phyloP scores from a whole-genome alignment of 2,888 invertebrate species.

The Eupithecia subfuscata region DNA sequence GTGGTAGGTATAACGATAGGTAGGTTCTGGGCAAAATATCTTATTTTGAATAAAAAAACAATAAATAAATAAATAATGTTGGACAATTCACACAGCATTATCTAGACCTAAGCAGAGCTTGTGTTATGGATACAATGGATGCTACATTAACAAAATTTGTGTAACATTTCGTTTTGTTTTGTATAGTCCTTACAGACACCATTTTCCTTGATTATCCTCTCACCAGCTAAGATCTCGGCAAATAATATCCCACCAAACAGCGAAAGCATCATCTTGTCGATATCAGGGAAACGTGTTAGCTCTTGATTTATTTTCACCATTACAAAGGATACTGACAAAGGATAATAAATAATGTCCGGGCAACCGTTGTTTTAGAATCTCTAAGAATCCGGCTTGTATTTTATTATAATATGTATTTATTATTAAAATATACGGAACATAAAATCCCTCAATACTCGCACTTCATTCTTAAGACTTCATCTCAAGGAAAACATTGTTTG shows the following conservation, averaged over 20 bases:
- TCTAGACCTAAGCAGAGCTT: too few relatives aligned
- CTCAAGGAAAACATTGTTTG: slow-evolving; percentile 28
- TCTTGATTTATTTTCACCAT: background rate
- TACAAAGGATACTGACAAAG: background rate
- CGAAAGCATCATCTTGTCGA: background rate
- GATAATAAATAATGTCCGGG: background rate
- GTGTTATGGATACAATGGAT: too few relatives aligned
- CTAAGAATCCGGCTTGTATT: background rate
- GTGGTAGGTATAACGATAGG: background rate
- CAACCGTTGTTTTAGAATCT: background rate
- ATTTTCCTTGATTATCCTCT: background rate
- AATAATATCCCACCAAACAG: background rate
- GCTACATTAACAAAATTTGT: background rate
- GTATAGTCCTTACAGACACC: background rate
- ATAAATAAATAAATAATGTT: too few relatives aligned
- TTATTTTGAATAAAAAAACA: background rate
- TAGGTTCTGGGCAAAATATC: too few relatives aligned
- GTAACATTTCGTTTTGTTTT: background rate
- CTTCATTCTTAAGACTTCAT: slow-evolving; percentile 17
- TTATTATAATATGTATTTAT: too few relatives aligned
- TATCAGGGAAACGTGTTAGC: background rate
- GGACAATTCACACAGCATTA: too few relatives aligned
- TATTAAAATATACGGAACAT: background rate
- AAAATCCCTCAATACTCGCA: background rate
- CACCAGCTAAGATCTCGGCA: background rate